Percentiles rank a stretch among this genome's conserved stretches.
Evolutionary conservation across 2,113 vertebrate genomes (phyloP).

Genomic region (Lepus europaeus): DNA sequence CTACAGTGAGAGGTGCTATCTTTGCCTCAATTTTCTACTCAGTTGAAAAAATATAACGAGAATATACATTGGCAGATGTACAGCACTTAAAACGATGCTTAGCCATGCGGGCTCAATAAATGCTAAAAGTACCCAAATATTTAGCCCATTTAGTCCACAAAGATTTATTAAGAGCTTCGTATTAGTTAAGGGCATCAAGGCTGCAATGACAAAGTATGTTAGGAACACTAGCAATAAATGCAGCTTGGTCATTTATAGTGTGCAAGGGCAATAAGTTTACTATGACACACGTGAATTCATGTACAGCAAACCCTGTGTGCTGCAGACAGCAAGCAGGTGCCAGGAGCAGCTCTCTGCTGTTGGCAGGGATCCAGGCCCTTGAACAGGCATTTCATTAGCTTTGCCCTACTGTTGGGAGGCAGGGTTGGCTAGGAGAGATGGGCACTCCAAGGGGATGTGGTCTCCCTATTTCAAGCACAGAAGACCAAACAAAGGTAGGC

Average conservation of each 20-base stretch:
- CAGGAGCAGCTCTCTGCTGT: not conserved
- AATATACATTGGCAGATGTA: not conserved
- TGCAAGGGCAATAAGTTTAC: not conserved
- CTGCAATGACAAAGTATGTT: not conserved
- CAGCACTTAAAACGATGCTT: not conserved
- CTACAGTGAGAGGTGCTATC: not conserved
- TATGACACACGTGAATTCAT: not conserved
- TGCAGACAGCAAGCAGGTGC: not conserved
- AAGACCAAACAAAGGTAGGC: constrained; percentile 31
- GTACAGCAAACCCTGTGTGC: not conserved
- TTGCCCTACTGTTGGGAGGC: not conserved
- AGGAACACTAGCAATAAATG: not conserved
- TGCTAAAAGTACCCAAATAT: not conserved
- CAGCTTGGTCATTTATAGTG: not conserved
- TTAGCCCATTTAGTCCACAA: not conserved
- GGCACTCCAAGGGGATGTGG: not conserved
- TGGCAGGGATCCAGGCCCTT: not conserved
- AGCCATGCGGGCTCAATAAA: not conserved
- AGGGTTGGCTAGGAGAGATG: not conserved
- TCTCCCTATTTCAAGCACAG: constrained; percentile 1
- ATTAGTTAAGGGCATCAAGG: not conserved
- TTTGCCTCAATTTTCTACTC: not conserved
- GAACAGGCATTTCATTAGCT: not conserved
- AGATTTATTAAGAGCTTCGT: not conserved
- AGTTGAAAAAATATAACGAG: not conserved